Evolutionary conservation across 2,113 vertebrate genomes (phyloP).

Genomic region (Menura novaehollandiae): DNA sequence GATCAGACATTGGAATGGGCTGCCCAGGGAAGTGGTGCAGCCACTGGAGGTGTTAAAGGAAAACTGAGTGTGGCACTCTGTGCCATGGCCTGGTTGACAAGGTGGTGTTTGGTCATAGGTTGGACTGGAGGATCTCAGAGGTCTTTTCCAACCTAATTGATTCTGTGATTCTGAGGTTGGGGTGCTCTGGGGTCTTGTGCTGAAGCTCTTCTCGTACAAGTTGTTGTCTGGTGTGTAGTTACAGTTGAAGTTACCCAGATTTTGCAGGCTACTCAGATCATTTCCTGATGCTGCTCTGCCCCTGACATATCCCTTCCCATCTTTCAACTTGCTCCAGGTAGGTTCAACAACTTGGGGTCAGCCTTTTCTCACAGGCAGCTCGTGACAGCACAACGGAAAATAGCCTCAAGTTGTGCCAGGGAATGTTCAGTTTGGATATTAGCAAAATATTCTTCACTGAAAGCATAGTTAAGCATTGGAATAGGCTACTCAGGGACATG

Average conservation of each 20-base stretch:
- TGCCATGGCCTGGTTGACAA: no score
- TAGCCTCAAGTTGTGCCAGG: not conserved
- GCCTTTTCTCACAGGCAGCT: not conserved
- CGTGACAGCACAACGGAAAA: not conserved
- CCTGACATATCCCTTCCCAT: not conserved
- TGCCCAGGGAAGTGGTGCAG: not conserved
- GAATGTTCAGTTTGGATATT: not conserved
- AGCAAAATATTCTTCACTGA: not conserved
- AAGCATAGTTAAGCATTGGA: not conserved
- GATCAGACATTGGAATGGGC: not conserved
- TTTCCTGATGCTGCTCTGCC: not conserved
- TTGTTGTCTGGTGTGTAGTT: not conserved
- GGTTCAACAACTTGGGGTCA: not conserved
- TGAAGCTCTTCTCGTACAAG: not conserved
- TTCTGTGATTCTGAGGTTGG: not conserved
- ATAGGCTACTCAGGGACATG: not conserved
- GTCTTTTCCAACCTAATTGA: not conserved
- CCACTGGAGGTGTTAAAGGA: not conserved
- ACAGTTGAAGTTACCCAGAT: not conserved
- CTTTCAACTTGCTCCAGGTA: not conserved
- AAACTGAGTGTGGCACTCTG: not conserved
- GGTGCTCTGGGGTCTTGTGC: not conserved
- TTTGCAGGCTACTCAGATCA: not conserved
- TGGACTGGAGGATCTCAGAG: not conserved
- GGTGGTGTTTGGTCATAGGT: not conserved